Base-by-base conservation (phyloP, 2,888 invertebrate species). In the Drosophila buzzatii region DNA sequence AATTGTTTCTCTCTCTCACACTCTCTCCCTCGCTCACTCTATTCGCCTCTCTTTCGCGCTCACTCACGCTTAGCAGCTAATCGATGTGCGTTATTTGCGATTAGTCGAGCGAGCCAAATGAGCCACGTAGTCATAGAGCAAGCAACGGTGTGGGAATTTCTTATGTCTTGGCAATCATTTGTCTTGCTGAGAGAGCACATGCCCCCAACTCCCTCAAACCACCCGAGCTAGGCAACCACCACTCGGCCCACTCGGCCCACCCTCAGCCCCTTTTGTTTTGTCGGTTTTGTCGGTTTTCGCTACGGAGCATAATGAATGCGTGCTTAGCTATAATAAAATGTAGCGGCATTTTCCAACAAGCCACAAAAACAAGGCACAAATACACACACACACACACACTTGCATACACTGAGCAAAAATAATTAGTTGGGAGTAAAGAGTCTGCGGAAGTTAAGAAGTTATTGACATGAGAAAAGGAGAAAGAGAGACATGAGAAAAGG, bases 311-410 rank as follows among this genome's bases (percentile, higher is more conserved):
- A 87, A 87, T 84, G 82, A 87, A 83, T 84, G 85, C 87, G 82
- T 83, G 87, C 62, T 84, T 84, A 81, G 82, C 88, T 82, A 74
- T 84, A 87, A 88, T 88, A 80, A 81, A 85, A 85, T 84, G 84
- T 88, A 78, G 84, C 77, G 83, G 89, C 71, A 79, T 80, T 75
- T 56, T 20, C 61, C 56, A 63, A 73, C 81, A 82, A 74, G 77
- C 65, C 72, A 70, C 85, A 82, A 55, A 60, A 79, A 88, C 88
- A 76, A 62, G 73, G 65, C 45, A 74, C 74, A 73, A 39, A 66
- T n/a, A 67, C 31, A 23, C 31, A 69, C 23, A 55, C 37, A 33
- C 33, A 44, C 52, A 31, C 20, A 6, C 18, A 45, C 27, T n/a
- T 55, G 53, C 27, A 27, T 66, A 75, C 45, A 69, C 56, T 47